phyloP scores from a whole-genome alignment of 2,888 invertebrate species.

The Galerucella pusilla region DNA sequence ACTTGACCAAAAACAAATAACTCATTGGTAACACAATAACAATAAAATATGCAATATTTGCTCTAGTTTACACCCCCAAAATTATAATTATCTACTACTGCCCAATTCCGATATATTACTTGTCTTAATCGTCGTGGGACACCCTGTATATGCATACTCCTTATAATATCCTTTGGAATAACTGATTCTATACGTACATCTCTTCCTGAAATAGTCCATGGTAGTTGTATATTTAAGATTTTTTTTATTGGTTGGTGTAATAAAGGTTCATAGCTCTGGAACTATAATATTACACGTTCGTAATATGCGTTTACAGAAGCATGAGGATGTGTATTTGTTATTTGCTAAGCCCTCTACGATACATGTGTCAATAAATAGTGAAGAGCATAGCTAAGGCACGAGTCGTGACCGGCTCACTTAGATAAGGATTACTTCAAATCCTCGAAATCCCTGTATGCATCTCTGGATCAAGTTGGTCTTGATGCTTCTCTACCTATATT shows the following conservation, averaged over 20 bases:
- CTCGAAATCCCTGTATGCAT: conserved; percentile 47
- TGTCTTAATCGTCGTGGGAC: no score
- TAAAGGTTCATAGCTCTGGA: background rate
- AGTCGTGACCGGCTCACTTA: conserved; percentile 54
- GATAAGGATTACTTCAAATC: conserved; percentile 54
- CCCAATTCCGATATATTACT: no score
- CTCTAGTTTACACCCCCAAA: no score
- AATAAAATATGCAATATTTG: no score
- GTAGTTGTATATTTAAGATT: no score
- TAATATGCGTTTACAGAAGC: conserved; percentile 35
- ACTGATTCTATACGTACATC: no score
- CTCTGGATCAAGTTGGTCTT: conserved; percentile 48
- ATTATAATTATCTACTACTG: no score
- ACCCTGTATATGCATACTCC: no score
- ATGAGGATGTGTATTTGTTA: conserved; percentile 44
- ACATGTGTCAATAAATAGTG: conserved; percentile 54
- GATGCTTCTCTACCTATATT: conserved; percentile 31
- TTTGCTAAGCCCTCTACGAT: conserved; percentile 52
- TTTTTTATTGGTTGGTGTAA: background rate
- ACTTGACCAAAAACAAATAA: no score
- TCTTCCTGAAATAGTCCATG: no score
- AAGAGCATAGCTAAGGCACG: conserved; percentile 56
- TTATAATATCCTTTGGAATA: no score
- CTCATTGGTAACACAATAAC: no score
- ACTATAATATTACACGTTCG: conserved; percentile 17